phyloP scores from a whole-genome alignment of 2,113 vertebrate species.

The Prionailurus bengalensis region DNA sequence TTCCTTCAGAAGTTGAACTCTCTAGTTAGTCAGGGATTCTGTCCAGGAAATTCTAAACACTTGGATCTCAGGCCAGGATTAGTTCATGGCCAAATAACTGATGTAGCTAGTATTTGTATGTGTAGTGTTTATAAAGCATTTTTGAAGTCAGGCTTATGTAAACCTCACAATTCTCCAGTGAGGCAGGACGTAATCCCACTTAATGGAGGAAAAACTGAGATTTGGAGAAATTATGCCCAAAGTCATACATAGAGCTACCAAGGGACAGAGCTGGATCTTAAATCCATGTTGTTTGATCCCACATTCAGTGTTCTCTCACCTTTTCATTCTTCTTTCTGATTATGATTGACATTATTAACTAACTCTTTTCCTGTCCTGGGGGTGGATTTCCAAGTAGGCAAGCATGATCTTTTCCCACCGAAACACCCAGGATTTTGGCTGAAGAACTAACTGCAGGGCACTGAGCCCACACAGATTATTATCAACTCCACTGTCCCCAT shows the following conservation, averaged over 20 bases:
- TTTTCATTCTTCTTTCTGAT: not conserved
- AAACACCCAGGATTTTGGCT: not conserved
- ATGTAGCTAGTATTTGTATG: not conserved
- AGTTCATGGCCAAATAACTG: not conserved
- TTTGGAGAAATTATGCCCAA: not conserved
- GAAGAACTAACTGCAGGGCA: not conserved
- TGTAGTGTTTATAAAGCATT: not conserved
- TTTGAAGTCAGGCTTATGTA: constrained; percentile 14
- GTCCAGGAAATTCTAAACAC: constrained; percentile 35
- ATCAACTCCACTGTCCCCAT: not conserved
- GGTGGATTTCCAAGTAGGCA: constrained; percentile 21
- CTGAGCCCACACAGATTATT: not conserved
- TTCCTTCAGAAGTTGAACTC: not conserved
- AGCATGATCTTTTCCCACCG: not conserved
- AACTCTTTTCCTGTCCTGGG: not conserved
- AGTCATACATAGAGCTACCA: not conserved
- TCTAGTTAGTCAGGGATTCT: not conserved
- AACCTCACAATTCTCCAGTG: not conserved
- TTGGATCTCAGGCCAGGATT: not conserved
- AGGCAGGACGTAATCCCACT: not conserved
- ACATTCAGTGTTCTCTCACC: not conserved
- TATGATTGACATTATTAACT: not conserved
- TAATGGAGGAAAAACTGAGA: not conserved
- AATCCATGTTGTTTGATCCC: not conserved
- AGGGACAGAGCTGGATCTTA: not conserved